These are phyloP conservation scores for Eurytemora carolleeae DNA, from an alignment of 1,140 invertebrate species.

Conservation along the genomic window DNA sequence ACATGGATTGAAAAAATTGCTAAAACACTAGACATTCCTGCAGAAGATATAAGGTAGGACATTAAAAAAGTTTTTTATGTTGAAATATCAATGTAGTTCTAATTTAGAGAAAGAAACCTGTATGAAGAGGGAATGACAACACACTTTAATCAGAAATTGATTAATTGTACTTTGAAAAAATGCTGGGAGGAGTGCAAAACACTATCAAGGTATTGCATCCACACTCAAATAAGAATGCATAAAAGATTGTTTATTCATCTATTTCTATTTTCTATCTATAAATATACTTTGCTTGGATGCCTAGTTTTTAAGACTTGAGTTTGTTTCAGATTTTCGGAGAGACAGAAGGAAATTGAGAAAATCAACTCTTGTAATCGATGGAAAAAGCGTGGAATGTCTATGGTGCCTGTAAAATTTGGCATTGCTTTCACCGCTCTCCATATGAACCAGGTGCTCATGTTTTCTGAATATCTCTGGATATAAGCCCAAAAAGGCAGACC, in stretches of 20 bases:
- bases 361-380: conserved; percentile 37
- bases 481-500: no score
- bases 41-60: conserved; percentile 3
- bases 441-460: conserved; percentile 67
- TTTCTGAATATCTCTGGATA: no score
- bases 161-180: conserved; percentile 46
- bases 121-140: conserved; percentile 57
- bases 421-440: conserved; percentile 57
- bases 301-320: no score
- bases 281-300: no score
- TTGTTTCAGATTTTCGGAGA: conserved; percentile 40
- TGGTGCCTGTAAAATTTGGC: conserved; percentile 78
- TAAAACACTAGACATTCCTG: conserved; percentile 34
- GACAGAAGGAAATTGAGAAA: conserved; percentile 35
- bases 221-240: no score
- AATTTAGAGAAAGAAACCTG: conserved; percentile 50
- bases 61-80: neutral
- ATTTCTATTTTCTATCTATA: no score
- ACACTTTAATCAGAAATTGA: conserved; percentile 52
- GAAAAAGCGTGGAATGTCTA: conserved; percentile 54
- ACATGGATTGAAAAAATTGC: conserved; percentile 54
- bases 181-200: conserved; percentile 64
- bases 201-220: conserved; percentile 22
- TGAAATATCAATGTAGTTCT: conserved; percentile 3
- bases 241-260: no score